Percentiles rank a stretch among this genome's conserved stretches.
Conservation (phyloP, 2,888 invertebrate species). For the Synanthedon tipuliformis region DNA sequence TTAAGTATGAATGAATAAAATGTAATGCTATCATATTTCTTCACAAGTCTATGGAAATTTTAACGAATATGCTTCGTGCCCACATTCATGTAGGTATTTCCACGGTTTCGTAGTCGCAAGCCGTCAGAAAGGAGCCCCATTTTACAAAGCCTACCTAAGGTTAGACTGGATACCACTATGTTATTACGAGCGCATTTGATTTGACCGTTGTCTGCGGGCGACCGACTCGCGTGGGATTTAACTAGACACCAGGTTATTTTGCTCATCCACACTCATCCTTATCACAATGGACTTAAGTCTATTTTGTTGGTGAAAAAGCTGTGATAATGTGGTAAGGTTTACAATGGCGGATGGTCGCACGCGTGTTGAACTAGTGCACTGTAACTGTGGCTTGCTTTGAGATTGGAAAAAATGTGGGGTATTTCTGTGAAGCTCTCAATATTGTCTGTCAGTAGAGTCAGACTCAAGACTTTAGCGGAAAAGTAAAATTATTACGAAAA, state of each 20-base stretch:
- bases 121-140: too few species aligned
- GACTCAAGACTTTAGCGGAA: too few species aligned
- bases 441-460: too few species aligned
- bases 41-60: too few species aligned
- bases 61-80: too few species aligned
- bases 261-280: constrained; percentile 8
- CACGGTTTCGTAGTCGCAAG: too few species aligned
- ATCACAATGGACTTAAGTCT: constrained; percentile 15
- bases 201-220: constrained; percentile 29
- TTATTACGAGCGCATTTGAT: constrained; percentile 4
- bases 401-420: constrained; percentile 9
- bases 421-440: too few species aligned
- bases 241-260: not conserved
- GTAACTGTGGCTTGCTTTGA: constrained; percentile 41
- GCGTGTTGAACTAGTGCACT: constrained; percentile 52
- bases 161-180: not conserved
- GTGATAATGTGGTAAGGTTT: constrained; percentile 15
- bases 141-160: too few species aligned
- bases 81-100: too few species aligned
- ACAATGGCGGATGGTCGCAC: constrained; percentile 51
- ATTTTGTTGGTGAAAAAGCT: constrained; percentile 9
- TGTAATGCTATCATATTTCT: too few species aligned
- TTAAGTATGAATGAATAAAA: too few species aligned
- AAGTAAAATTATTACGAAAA: too few species aligned
- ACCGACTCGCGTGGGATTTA: constrained; percentile 29